Evolutionary conservation across 2,797 vertebrate species (phyloP).

Genomic region (Thunnus albacares): DNA sequence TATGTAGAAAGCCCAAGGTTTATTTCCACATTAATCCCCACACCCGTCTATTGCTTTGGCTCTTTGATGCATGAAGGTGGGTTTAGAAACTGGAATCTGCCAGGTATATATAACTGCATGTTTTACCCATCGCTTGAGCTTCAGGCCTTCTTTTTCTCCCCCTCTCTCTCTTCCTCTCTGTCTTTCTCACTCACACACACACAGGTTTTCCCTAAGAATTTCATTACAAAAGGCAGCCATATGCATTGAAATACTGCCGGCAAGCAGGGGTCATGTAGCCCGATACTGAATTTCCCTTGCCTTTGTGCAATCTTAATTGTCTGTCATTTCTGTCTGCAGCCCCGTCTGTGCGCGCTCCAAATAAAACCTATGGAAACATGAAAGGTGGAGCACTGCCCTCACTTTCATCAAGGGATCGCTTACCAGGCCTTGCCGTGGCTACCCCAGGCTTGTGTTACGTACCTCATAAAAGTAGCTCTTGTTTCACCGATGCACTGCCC

Average conservation of each 20-base stretch:
- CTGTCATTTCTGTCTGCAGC: conserved; percentile 88
- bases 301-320: conserved; percentile 88
- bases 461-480: conserved; percentile 88
- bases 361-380: conserved; percentile 92
- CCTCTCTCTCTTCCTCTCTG: conserved; percentile 54
- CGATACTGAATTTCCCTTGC: conserved; percentile 87
- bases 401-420: conserved; percentile 90
- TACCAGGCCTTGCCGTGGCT: conserved; percentile 86
- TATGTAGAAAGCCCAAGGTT: conserved; percentile 89
- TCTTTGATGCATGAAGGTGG: conserved; percentile 88
- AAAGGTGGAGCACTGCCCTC: conserved; percentile 89
- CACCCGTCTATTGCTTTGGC: conserved; percentile 82
- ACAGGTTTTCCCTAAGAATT: conserved; percentile 86
- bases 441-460: conserved; percentile 88
- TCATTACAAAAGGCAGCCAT: conserved; percentile 87
- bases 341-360: conserved; percentile 84
- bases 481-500: conserved; percentile 88
- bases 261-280: conserved; percentile 86
- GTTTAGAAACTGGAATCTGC: conserved; percentile 84
- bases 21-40: conserved; percentile 89
- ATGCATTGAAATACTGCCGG: conserved; percentile 87
- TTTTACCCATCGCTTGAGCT: conserved; percentile 85
- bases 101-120: conserved; percentile 85
- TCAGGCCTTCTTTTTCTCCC: conserved; percentile 78
- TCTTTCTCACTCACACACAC: conserved; percentile 57